phyloP scores from a whole-genome alignment of 2,888 invertebrate species.

The Eilema griseolum region DNA sequence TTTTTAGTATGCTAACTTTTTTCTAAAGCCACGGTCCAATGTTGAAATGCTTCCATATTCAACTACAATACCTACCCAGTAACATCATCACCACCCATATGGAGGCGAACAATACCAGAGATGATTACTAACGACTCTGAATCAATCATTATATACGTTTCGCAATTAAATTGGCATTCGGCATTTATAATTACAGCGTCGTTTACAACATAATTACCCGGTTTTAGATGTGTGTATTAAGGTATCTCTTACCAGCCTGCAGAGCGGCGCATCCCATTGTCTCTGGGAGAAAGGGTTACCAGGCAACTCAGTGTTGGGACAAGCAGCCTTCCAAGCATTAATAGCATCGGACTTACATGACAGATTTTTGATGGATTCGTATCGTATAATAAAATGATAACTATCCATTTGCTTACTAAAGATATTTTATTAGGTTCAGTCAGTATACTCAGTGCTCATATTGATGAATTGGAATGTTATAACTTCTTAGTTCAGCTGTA shows the following conservation, averaged over 20 bases:
- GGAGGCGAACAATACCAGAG: slow-evolving; percentile 43
- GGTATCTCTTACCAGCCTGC: too few species aligned
- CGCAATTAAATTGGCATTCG: slow-evolving; percentile 57
- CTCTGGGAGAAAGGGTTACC: too few species aligned
- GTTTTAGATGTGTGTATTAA: too few species aligned
- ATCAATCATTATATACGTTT: slow-evolving; percentile 54
- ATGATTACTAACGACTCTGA: slow-evolving; percentile 48
- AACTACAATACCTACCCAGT: slow-evolving; percentile 39
- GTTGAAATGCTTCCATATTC: slow-evolving; percentile 33
- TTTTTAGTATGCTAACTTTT: too few species aligned
- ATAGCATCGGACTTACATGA: too few species aligned
- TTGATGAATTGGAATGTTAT: not conserved
- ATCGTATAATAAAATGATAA: not conserved
- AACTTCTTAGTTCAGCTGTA: not conserved
- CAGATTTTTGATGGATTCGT: too few species aligned
- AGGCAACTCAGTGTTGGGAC: too few species aligned
- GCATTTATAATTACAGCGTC: slow-evolving; percentile 51
- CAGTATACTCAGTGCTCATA: not conserved
- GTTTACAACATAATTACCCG: too few species aligned
- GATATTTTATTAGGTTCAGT: too few species aligned
- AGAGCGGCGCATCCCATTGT: too few species aligned
- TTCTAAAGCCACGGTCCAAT: slow-evolving; percentile 25
- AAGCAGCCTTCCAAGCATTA: too few species aligned
- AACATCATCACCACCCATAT: slow-evolving; percentile 32
- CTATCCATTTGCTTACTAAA: too few species aligned